Evolutionary conservation across 2,113 vertebrate genomes (phyloP), one percentile per base, ranked within the genome.

Genomic region (Chamaea fasciata): DNA sequence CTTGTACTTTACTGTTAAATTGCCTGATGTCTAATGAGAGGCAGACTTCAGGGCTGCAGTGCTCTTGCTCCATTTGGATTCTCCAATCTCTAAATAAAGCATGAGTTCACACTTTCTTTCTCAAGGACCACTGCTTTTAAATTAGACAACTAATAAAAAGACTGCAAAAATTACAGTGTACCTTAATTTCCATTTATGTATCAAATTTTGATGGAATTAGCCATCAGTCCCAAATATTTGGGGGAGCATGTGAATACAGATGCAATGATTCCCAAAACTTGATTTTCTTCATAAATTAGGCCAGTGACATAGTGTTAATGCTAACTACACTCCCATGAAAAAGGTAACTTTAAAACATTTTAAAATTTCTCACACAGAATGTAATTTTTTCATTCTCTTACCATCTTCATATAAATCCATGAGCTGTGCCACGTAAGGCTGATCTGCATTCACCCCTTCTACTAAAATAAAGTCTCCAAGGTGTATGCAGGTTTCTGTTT

Each of bases 381-480:
- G 2, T 17, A 80, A 41, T 7, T 26, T 30, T 83, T 79, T n/a
- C 24, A 33, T 83, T 71, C 96, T 94, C 97, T 98, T 97, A 99
- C 99, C 99, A 35, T 99, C 98, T 92, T 98, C 97, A 52, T 98
- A 99, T 31, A 99, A 97, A 90, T 98, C 91, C 69, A 98, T 14
- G 41, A 99, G 97, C 57, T 97, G 98, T 83, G 98, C 99, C 60
- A 99, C 98, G 33, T 98, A 99, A 1, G 99, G 99, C 39, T 96
- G 97, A 71, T 99, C 98, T 13, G 98, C 98, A 30, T 98, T 96
- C 4, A 98, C 91, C 1, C 98, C 98, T 94, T 99, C 98, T 31
- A 99, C 98, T 81, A 99, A 96, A 88, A 99, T 97, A 93, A 98
- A 98, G 41, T 99, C 98, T 5, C 98, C 98, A 11, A 97, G 85